Base-by-base conservation (phyloP, 2,888 invertebrate species). In the Cyclophora punctaria region DNA sequence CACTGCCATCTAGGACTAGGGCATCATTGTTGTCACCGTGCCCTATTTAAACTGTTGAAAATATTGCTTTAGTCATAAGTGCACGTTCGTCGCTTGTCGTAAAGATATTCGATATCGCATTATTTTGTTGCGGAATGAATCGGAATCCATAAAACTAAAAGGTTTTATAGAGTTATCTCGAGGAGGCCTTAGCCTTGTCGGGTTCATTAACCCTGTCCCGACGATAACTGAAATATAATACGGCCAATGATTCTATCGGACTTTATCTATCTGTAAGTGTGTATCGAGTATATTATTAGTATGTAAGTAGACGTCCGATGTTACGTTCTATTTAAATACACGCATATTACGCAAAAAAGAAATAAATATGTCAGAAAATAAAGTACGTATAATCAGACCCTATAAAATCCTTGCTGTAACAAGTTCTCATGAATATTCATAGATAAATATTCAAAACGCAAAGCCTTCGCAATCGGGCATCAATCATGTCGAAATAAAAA, bases 161-260 rank as follows among this genome's bases (percentile, higher is more conserved):
- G 83, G 83, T 85, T 85, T 82, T 86, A 83, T 84, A 83, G 75
- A 79, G 80, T 74, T 82, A 82, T 83, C 78, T 78, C 67, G 71
- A 67, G 64, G 65, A 79, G 79, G 73, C 70, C 78, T 76, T 77
- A 78, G 80, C 87, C 87, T 88, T 87, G 84, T 62, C 58, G 61
- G 73, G 85, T 86, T 86, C 83, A 80, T 81, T 85, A 80, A 82
- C 87, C 78, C 64, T 71, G 63, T 64, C 59, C 56, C 67, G 59
- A 71, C 68, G 79, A 80, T 87, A 87, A 79, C 80, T 77, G 67
- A 74, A 77, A 72, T 69, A 70, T 81, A 84, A 85, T 84, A 83
- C 78, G 73, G 69, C 69, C 72, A 69, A 74, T 75, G 80, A 83
- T 85, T 80, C 71, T 67, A 71, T 66, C 65, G 60, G 58, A n/a